phyloP scores from a whole-genome alignment of 2,797 vertebrate species.

The Sebastes oblongus region DNA sequence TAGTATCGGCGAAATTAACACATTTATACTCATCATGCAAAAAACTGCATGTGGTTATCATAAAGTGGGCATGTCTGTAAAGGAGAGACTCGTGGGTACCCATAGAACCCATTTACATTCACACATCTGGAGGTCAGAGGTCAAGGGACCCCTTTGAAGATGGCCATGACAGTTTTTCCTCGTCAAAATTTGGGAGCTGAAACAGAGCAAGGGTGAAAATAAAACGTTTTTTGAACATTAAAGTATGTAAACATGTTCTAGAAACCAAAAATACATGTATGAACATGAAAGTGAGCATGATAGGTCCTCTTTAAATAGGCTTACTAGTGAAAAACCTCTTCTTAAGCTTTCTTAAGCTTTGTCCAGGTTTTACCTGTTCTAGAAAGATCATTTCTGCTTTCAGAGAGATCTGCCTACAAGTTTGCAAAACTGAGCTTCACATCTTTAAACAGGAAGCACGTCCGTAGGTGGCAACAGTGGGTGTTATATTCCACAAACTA shows the following conservation, averaged over 20 bases:
- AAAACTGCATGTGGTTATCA: too few relatives aligned
- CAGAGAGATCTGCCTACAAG: background rate
- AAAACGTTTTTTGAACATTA: accelerated
- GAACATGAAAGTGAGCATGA: too few relatives aligned
- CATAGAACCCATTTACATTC: too few relatives aligned
- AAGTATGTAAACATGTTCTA: too few relatives aligned
- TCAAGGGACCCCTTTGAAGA: accelerated
- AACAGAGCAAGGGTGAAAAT: accelerated
- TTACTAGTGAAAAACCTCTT: too few relatives aligned
- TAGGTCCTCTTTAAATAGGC: too few relatives aligned
- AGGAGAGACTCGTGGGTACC: too few relatives aligned
- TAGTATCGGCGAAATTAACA: accelerated
- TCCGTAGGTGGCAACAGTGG: background rate
- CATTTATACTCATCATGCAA: too few relatives aligned
- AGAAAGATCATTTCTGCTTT: background rate
- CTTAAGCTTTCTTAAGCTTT: too few relatives aligned
- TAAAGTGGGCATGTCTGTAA: too few relatives aligned
- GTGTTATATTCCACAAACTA: background rate
- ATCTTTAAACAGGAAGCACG: background rate
- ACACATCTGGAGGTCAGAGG: accelerated
- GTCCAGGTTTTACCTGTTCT: background rate
- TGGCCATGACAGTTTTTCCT: too few relatives aligned
- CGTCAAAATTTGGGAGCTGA: accelerated
- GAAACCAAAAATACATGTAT: too few relatives aligned
- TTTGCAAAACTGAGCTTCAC: background rate